Evolutionary conservation across 2,797 vertebrate genomes (phyloP).

Genomic region (Micrastur ruficollis): DNA sequence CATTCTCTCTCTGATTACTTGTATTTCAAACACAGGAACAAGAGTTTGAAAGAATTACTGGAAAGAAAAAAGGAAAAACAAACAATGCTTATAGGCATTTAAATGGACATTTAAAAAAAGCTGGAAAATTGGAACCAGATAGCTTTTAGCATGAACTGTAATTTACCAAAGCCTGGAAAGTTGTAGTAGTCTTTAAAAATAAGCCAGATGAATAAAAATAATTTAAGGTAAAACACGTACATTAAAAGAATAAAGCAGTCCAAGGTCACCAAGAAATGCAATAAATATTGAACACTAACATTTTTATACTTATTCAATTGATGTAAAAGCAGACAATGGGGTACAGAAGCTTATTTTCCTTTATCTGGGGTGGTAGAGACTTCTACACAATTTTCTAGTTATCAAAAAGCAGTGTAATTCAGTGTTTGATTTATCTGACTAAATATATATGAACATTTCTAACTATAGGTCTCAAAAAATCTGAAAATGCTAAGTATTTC

Average conservation of each 20-base stretch:
- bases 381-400: conserved; percentile 15
- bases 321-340: neutral
- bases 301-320: neutral
- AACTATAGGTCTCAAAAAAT: neutral
- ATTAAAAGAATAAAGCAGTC: neutral
- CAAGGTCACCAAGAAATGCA: neutral
- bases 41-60: conserved; percentile 74
- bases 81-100: conserved; percentile 72
- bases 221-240: neutral
- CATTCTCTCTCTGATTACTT: conserved; percentile 76
- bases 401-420: conserved; percentile 20
- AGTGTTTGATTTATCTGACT: conserved; percentile 46
- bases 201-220: neutral
- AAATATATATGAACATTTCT: conserved; percentile 2
- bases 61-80: conserved; percentile 79
- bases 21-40: conserved; percentile 78
- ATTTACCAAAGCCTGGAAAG: neutral
- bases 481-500: conserved; percentile 18
- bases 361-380: neutral
- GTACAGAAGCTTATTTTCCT: conserved; percentile 46
- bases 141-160: conserved; percentile 11
- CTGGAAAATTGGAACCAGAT: conserved; percentile 28
- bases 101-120: conserved; percentile 28
- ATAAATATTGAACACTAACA: neutral
- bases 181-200: neutral